Evolutionary conservation across 2,113 vertebrate species (phyloP), one percentile per base, ranked within the genome.

Genomic region (Tringa solitaria): DNA sequence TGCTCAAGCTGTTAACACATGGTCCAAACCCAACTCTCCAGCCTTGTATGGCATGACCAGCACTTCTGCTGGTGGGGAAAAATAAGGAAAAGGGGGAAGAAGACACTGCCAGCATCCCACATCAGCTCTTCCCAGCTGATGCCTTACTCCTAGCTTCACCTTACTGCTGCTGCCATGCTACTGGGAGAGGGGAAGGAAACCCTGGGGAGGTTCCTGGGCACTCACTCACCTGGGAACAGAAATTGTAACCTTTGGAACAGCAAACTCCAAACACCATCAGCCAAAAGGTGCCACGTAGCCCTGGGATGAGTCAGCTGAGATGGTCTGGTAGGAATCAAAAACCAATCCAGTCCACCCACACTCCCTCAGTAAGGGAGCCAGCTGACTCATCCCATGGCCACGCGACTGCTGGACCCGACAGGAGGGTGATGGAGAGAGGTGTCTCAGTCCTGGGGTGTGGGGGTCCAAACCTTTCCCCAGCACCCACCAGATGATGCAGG

Each of bases 1-100:
- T 0, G 8, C 37, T 64, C 17, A 1, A 0, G 15, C 24, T 39
- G 14, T 6, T 6, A 68, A 16, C 14, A 1, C 19, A 0, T 0
- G 3, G 17, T 1, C 73, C 75, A 82, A 50, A 35, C 9, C 46
- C 11, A 0, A 41, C 43, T 7, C 43, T 9, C 8, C 41, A 92
- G 22, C 60, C 45, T 14, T 12, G 20, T 2, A 19, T 1, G 15
- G 9, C 4, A 33, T 11, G 17, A 65, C 5, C 50, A 18, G 22
- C 23, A 22, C 4, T 77, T 32, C 45, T 56, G 2, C n/a, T 41
- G 37, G 51, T 57, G n/a, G 1, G 2, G 3, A 35, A 32, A 30
- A 72, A 43, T 2, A 6, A 14, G 4, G 32, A 21, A 51, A 28
- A n/a, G 33, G 9, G 20, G 37, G 32, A 78, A 10, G 6, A 26